These are phyloP conservation scores for Pycnomerus fuliginosus DNA, from an alignment of 2,888 invertebrate species.

Conservation along the genomic window DNA sequence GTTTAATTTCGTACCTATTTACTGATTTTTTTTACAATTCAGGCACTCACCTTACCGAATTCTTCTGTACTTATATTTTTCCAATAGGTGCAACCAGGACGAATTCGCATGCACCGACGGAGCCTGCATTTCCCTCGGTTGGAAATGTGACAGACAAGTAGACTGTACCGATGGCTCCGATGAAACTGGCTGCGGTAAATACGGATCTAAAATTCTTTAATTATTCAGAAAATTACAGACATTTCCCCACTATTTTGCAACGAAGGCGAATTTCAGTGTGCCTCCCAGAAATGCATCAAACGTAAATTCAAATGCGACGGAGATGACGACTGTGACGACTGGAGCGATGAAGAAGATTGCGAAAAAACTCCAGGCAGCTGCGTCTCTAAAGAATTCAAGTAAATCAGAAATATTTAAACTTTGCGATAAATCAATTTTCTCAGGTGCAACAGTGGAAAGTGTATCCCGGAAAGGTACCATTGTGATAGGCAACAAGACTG, in stretches of 20 bases:
- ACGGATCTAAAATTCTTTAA: neutral
- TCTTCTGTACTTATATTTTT: neutral
- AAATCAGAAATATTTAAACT: constrained; percentile 30
- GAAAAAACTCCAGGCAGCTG: constrained; percentile 64
- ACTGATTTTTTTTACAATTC: too few species aligned
- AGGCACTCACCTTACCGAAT: neutral
- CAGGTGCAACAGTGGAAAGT: constrained; percentile 74
- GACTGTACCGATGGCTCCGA: constrained; percentile 78
- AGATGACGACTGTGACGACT: constrained; percentile 85
- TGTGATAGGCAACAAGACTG: constrained; percentile 83
- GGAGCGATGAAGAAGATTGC: constrained; percentile 83
- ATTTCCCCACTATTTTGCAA: constrained; percentile 63
- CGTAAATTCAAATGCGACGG: constrained; percentile 79
- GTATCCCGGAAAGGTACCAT: constrained; percentile 74
- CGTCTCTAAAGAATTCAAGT: constrained; percentile 71
- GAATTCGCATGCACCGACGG: constrained; percentile 75
- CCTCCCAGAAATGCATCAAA: constrained; percentile 70
- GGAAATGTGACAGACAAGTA: constrained; percentile 73
- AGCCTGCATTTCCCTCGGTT: constrained; percentile 70
- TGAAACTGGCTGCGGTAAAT: constrained; percentile 69
- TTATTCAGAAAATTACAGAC: constrained; percentile 36
- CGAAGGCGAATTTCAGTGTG: constrained; percentile 73
- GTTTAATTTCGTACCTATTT: too few species aligned
- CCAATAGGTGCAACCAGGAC: constrained; percentile 65
- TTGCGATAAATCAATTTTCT: constrained; percentile 15